Evolutionary conservation across 2,113 vertebrate species (phyloP), one percentile per base, ranked within the genome.

Genomic region (Alectura lathami): DNA sequence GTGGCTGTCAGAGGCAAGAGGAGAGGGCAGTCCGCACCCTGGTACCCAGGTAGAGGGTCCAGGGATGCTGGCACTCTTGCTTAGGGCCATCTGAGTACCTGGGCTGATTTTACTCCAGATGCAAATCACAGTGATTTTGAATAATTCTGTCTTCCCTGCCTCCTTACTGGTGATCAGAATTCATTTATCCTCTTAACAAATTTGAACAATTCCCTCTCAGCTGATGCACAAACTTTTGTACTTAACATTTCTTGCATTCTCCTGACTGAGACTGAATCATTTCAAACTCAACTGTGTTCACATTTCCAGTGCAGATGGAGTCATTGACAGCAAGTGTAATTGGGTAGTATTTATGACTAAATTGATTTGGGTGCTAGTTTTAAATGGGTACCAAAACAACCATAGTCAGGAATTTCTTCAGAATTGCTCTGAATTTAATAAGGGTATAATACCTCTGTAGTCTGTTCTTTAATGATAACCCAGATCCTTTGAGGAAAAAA

Each of bases 331-430:
- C 26, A 89, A 76, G 6, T 5, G 2, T 45, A 80, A 80, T 34
- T 85, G 42, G 30, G 24, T 62, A 91, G 73, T 88, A 30, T 70
- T 89, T 93, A 69, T 69, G 6, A 90, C 36, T 17, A 74, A 77
- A 83, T 80, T 74, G 36, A 38, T 94, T 89, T 50, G 29, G 4
- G n/a, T 89, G 89, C 83, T 30, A 38, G 16, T 94, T 95, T 89
- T 59, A 69, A 76, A 73, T 57, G 57, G 16, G 38, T 73, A 69
- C n/a, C 36, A 77, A 68, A 91, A 43, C 57, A 85, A 60, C 34
- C 0, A 0, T n/a, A 73, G 16, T 50, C 54, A 68, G 63, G 34
- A 85, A 80, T 16, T 42, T 42, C 16, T 84, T 64, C 69, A 60
- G 21, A 74, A 45, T 88, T 32, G 29, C 0, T 0, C 10, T 38